These are phyloP conservation scores for Trematocara variabile DNA, from an alignment of 2,113 vertebrate genomes.

Conservation along the genomic window DNA sequence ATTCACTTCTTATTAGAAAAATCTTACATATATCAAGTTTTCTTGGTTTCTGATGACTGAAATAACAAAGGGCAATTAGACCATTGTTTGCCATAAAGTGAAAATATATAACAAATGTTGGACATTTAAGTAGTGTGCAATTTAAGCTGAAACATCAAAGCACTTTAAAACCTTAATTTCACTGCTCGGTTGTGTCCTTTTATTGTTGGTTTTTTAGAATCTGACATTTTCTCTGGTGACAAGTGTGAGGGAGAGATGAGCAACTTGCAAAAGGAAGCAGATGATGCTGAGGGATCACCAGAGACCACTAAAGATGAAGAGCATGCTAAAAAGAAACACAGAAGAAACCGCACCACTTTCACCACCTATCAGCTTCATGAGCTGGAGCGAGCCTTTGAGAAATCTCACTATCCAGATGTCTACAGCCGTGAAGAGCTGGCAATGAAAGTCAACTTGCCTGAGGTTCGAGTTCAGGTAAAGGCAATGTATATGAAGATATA, in stretches of 20 bases:
- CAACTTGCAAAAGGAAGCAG: conserved; percentile 65
- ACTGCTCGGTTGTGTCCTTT: background rate
- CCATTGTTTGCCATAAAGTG: background rate
- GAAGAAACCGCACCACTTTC: conserved; percentile 87
- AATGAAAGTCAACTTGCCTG: conserved; percentile 88
- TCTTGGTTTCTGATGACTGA: background rate
- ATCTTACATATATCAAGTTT: background rate
- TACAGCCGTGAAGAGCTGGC: conserved; percentile 90
- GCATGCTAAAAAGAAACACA: conserved; percentile 85
- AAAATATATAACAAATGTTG: background rate
- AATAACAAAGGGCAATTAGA: background rate
- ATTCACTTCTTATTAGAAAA: background rate
- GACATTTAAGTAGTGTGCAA: background rate
- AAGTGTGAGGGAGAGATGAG: conserved; percentile 77
- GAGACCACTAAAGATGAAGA: conserved; percentile 76
- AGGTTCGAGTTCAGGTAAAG: conserved; percentile 89
- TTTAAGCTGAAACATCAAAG: background rate
- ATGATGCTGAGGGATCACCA: conserved; percentile 54
- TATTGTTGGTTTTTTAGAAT: conserved; percentile 42
- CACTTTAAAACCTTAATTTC: background rate
- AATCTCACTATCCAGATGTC: conserved; percentile 89
- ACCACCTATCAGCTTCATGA: conserved; percentile 92
- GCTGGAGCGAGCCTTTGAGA: conserved; percentile 88
- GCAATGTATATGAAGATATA: background rate
- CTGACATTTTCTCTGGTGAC: conserved; percentile 76